Conservation (phyloP, 2,888 invertebrate genomes). For the Proisotoma minuta region DNA sequence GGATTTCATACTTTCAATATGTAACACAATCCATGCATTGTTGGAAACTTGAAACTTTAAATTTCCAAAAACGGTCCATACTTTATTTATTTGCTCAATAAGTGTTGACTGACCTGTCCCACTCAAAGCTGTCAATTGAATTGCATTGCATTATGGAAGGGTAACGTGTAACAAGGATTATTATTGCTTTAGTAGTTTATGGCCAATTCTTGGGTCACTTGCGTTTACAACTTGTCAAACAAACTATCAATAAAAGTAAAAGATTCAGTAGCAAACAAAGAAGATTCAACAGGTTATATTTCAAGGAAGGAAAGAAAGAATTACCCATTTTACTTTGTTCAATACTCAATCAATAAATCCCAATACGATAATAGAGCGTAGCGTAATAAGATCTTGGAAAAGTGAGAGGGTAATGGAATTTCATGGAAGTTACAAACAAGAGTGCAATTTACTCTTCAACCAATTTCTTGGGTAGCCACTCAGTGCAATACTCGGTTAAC, state of each 20-base stretch:
- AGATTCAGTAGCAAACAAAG: neutral
- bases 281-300: neutral
- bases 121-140: neutral
- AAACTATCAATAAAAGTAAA: neutral
- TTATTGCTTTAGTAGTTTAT: conserved; percentile 2
- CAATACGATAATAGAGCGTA: too few relatives aligned
- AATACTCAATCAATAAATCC: too few relatives aligned
- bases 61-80: neutral
- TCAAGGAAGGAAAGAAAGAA: neutral
- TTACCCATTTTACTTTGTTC: too few relatives aligned
- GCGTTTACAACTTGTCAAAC: conserved; percentile 5
- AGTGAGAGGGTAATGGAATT: neutral
- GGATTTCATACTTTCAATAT: neutral
- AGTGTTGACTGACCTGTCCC: conserved; percentile 6
- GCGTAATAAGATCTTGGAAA: too few relatives aligned
- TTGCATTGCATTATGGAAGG: neutral
- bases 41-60: conserved; percentile 4
- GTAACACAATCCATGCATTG: neutral
- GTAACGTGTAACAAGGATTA: neutral
- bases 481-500: too few relatives aligned
- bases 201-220: too few relatives aligned
- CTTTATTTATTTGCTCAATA: neutral
- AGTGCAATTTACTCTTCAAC: too few relatives aligned
- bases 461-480: too few relatives aligned
- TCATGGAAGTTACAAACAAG: too few relatives aligned